Evolutionary conservation across 2,113 vertebrate genomes (phyloP).

Genomic region (Psammodynastes pulverulentus): DNA sequence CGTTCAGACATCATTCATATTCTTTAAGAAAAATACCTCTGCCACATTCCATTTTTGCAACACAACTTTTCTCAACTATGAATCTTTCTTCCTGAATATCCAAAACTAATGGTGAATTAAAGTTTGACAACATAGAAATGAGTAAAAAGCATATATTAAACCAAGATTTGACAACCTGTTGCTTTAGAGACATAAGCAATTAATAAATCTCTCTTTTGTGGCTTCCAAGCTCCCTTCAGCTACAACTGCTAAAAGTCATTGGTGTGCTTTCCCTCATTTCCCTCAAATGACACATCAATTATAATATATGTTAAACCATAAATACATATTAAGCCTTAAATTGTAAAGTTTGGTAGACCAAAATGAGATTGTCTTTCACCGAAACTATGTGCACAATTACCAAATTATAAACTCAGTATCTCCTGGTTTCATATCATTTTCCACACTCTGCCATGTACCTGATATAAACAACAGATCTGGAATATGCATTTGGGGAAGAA

Average conservation of each 20-base stretch:
- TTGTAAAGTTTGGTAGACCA: not conserved
- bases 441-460: not conserved
- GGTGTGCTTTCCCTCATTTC: not conserved
- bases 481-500: not conserved
- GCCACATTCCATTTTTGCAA: not conserved
- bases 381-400: not conserved
- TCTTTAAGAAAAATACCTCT: not conserved
- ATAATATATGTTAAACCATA: not conserved
- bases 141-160: not conserved
- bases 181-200: not conserved
- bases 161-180: not conserved
- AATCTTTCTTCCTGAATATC: not conserved
- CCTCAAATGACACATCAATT: not conserved
- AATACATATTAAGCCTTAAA: not conserved
- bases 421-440: not conserved
- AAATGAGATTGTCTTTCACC: not conserved
- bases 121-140: not conserved
- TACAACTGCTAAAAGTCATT: not conserved
- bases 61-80: not conserved
- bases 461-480: not conserved
- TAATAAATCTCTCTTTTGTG: not conserved
- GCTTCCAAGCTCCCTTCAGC: not conserved
- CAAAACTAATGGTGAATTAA: not conserved
- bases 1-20: not conserved
- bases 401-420: not conserved